These are phyloP conservation scores for Drosophila engyochracea DNA, from an alignment of 2,888 invertebrate species.

Conservation along the genomic window DNA sequence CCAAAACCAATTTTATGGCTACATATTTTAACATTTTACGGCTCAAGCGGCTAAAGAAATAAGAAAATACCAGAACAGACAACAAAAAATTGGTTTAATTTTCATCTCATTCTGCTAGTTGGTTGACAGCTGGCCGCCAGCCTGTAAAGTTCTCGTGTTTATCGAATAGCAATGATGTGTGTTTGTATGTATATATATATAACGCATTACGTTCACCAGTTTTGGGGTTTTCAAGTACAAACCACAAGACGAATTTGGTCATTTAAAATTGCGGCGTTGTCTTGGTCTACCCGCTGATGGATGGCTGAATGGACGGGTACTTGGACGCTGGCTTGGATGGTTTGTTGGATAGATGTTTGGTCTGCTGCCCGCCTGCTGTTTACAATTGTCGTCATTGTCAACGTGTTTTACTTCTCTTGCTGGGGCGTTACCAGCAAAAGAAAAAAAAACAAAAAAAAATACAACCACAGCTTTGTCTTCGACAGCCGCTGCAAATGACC, in stretches of 20 bases:
- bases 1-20: slow-evolving; percentile 71
- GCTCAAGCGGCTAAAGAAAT: slow-evolving; percentile 15
- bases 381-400: slow-evolving; percentile 81
- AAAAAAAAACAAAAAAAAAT: slow-evolving; percentile 20
- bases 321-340: slow-evolving; percentile 19
- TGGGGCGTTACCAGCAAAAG: slow-evolving; percentile 51
- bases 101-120: slow-evolving; percentile 67
- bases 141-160: slow-evolving; percentile 49
- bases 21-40: slow-evolving; percentile 70
- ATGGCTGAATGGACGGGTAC: slow-evolving; percentile 37
- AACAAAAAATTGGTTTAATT: slow-evolving; percentile 61
- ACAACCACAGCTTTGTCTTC: slow-evolving; percentile 74
- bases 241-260: slow-evolving; percentile 80
- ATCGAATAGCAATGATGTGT: slow-evolving; percentile 20
- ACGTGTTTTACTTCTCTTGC: slow-evolving; percentile 64
- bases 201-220: slow-evolving; percentile 71
- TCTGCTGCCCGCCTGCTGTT: slow-evolving; percentile 58
- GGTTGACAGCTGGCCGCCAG: slow-evolving; percentile 54
- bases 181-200: slow-evolving; percentile 13
- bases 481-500: slow-evolving; percentile 68
- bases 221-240: slow-evolving; percentile 79
- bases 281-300: slow-evolving; percentile 60
- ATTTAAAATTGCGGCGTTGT: slow-evolving; percentile 78
- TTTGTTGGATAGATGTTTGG: slow-evolving; percentile 45
- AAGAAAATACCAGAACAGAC: slow-evolving; percentile 17